These are phyloP conservation scores for Pseudochromis fuscus DNA, from an alignment of 2,797 vertebrate species.

Conservation along the genomic window DNA sequence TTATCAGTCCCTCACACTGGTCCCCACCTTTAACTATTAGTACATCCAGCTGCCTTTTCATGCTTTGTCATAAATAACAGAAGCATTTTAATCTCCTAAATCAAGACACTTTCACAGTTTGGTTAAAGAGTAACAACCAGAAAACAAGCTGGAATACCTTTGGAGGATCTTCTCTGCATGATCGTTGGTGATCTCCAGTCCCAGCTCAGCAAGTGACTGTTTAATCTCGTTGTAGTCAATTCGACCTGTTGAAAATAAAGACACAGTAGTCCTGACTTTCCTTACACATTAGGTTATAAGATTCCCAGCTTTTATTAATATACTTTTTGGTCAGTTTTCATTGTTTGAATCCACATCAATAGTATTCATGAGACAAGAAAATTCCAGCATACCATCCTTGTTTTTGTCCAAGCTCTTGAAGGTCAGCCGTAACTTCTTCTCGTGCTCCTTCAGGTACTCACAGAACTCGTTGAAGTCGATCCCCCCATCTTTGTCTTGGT, in stretches of 20 bases:
- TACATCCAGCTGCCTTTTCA: neutral
- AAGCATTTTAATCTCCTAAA: neutral
- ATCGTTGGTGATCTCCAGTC: conserved; percentile 88
- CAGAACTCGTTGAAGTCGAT: conserved; percentile 95
- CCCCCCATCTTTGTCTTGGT: conserved; percentile 89
- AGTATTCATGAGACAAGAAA: neutral
- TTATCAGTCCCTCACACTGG: conserved; percentile 70
- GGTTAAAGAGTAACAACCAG: neutral
- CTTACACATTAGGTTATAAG: neutral
- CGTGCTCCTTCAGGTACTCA: conserved; percentile 96
- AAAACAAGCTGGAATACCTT: conserved; percentile 82
- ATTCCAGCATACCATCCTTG: conserved; percentile 87
- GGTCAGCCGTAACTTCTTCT: conserved; percentile 94
- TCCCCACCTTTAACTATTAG: conserved; percentile 36
- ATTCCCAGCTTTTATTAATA: neutral
- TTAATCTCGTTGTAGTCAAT: conserved; percentile 92
- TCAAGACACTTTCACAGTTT: neutral
- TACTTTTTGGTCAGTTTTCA: neutral
- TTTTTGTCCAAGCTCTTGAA: conserved; percentile 98
- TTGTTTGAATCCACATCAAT: neutral
- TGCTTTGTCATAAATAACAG: neutral
- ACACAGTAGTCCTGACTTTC: neutral
- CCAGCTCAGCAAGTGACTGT: conserved; percentile 91
- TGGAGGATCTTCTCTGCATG: conserved; percentile 92
- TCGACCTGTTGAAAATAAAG: conserved; percentile 80